Percentiles rank a stretch among this genome's conserved stretches.
Conservation (phyloP, 1,140 invertebrate species). For the Zaprionus vittiger region DNA sequence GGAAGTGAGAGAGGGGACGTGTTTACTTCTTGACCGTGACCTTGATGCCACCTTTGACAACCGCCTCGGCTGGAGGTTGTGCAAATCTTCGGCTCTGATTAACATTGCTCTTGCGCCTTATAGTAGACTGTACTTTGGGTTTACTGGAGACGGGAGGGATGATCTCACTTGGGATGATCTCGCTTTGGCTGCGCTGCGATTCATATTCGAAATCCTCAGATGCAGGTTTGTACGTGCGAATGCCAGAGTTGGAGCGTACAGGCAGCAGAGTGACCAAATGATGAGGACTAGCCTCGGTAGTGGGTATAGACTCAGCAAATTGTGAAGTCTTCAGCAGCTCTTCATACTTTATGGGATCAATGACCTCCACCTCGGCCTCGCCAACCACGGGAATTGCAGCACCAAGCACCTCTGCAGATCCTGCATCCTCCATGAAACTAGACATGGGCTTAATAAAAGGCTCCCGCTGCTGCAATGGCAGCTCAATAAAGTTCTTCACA, state of each 20-base stretch:
- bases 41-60: slow-evolving; percentile 73
- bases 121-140: slow-evolving; percentile 17
- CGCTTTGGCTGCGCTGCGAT: slow-evolving; percentile 49
- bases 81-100: slow-evolving; percentile 73
- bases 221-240: slow-evolving; percentile 74
- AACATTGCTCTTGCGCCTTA: slow-evolving; percentile 59
- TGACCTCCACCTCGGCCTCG: slow-evolving; percentile 81
- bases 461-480: slow-evolving; percentile 54
- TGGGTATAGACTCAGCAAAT: slow-evolving; percentile 60
- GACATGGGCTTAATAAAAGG: slow-evolving; percentile 79
- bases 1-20: background rate
- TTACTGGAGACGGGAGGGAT: slow-evolving; percentile 21
- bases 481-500: slow-evolving; percentile 54
- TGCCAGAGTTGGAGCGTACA: slow-evolving; percentile 81
- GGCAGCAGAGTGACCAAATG: slow-evolving; percentile 79
- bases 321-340: slow-evolving; percentile 79
- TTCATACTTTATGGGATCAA: slow-evolving; percentile 82
- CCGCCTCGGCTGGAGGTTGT: slow-evolving; percentile 65
- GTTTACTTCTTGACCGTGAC: slow-evolving; percentile 74
- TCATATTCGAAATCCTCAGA: slow-evolving; percentile 48
- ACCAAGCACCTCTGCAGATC: slow-evolving; percentile 63
- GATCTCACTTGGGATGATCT: background rate
- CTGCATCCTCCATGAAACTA: slow-evolving; percentile 68
- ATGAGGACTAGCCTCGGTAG: slow-evolving; percentile 66
- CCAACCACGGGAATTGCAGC: slow-evolving; percentile 78